Evolutionary conservation across 2,888 invertebrate genomes (phyloP).

Genomic region (Caenorhabditis zanzibari): DNA sequence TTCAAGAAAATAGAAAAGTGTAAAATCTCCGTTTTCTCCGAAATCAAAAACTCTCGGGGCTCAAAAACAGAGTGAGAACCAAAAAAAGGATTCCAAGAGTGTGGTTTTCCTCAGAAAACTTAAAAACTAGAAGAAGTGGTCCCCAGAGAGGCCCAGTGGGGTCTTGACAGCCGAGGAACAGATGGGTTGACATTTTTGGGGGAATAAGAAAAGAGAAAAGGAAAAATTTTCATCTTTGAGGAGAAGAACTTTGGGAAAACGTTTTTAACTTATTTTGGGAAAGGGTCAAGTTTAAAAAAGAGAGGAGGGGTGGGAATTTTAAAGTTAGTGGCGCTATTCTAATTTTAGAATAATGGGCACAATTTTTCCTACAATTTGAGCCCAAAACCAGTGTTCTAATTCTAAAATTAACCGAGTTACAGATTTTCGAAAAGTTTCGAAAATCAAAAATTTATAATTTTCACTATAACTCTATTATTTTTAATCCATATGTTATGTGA

Average conservation of each 20-base stretch:
- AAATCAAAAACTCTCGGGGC: not conserved
- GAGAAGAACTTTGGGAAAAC: not conserved
- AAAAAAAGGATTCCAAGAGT: not conserved
- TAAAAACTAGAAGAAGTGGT: constrained; percentile 77
- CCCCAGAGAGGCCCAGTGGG: constrained; percentile 51
- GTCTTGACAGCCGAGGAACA: not conserved
- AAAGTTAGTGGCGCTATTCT: no score
- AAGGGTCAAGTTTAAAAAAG: no score
- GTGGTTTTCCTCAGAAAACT: constrained; percentile 84
- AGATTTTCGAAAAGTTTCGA: constrained; percentile 3
- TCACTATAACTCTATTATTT: no score
- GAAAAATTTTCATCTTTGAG: not conserved
- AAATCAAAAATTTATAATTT: not conserved
- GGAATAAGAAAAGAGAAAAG: not conserved
- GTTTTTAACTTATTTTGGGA: not conserved
- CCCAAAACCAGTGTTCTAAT: no score
- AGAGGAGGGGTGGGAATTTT: no score
- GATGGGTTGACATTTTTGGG: constrained; percentile 17
- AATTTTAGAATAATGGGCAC: no score
- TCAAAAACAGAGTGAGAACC: not conserved
- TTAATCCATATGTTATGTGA: no score
- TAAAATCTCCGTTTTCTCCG: not conserved
- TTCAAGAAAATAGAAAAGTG: no score
- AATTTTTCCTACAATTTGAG: no score
- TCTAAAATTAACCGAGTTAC: no score